Percentiles rank a stretch among this genome's conserved stretches.
Conservation (phyloP, 37 sponge, comb jelly and placozoan species). For the Oopsacas minuta region DNA sequence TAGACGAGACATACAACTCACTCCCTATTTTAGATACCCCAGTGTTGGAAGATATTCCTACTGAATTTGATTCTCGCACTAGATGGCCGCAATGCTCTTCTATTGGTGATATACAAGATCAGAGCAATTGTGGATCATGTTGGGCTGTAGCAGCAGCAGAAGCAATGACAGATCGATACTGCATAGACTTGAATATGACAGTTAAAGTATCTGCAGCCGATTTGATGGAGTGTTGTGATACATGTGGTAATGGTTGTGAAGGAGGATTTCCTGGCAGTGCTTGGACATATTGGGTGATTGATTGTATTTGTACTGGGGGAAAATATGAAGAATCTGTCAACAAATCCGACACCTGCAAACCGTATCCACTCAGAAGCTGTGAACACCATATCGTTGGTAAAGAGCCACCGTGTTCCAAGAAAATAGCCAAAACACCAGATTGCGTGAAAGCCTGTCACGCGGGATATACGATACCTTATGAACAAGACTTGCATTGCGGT, state of each 20-base stretch:
- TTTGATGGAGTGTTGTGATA: slow-evolving; percentile 63
- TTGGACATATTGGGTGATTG: slow-evolving; percentile 49
- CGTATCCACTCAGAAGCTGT: slow-evolving; percentile 64
- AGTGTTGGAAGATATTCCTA: slow-evolving; percentile 48
- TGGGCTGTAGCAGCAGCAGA: slow-evolving; percentile 99
- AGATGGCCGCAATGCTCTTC: slow-evolving; percentile 77
- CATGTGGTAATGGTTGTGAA: slow-evolving; percentile 81
- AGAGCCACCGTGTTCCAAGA: slow-evolving; percentile 25
- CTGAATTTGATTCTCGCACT: slow-evolving; percentile 74
- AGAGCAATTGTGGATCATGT: slow-evolving; percentile 88
- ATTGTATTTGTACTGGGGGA: slow-evolving; percentile 87
- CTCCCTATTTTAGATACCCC: slow-evolving; percentile 41
- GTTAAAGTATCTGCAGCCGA: slow-evolving; percentile 87
- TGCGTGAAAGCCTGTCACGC: slow-evolving; percentile 48
- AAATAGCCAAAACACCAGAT: slow-evolving; percentile 34
- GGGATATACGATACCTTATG: slow-evolving; percentile 31
- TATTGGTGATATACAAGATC: slow-evolving; percentile 76
- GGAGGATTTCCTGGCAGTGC: slow-evolving; percentile 54
- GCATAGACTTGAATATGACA: slow-evolving; percentile 43
- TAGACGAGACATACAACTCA: not conserved
- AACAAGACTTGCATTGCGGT: slow-evolving; percentile 64
- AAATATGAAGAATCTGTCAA: too few relatives aligned
- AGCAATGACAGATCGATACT: slow-evolving; percentile 83
- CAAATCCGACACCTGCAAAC: slow-evolving; percentile 56
- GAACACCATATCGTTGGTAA: slow-evolving; percentile 72